Evolutionary conservation across 1,140 invertebrate species (phyloP), one percentile per base, ranked within the genome.

Genomic region (Pogonomyrmex californicus): DNA sequence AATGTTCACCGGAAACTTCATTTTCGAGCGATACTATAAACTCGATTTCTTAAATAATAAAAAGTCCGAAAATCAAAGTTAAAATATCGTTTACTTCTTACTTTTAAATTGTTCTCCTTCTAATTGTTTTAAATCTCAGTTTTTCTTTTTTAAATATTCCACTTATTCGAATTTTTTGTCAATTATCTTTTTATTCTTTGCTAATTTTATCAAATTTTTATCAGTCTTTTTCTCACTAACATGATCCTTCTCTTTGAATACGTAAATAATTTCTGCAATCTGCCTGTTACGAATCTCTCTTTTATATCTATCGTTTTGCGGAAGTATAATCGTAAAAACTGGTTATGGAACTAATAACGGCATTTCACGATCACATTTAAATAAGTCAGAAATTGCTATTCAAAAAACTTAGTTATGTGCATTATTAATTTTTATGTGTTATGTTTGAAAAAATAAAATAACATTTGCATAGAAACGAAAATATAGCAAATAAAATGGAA

Each of bases 281-380:
- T 33, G 12, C 1, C 5, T 14, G 2, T 33, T 71, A 10, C 23
- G 14, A 38, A 33, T 14, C 10, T 56, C 9, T 7, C 12, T 44
- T 58, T 82, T 82, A 58, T 81, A 44, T 82, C 7, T 7, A 17
- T 66, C 7, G 5, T 10, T 38, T 65, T 33, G 36, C 3, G 5
- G n/a, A 23, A 68, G 7, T 12, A 6, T 14, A 17, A 2, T 51
- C 23, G 0, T n/a, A 33, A 58, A 70, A 81, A 38, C 58, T 54
- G 76, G 58, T 78, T 78, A 23, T 17, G 9, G 17, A 65, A 2
- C 30, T 60, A 33, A 7, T 65, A 54, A 41, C 9, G 14, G 23
- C 58, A 58, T 51, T 36, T 66, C 2, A 44, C 4, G 4, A 33
- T 4, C 9, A 41, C 12, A 56, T 44, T 38, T 10, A 10, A 65